Conservation (phyloP, 2,797 vertebrate species). For the Tangara arthus region DNA sequence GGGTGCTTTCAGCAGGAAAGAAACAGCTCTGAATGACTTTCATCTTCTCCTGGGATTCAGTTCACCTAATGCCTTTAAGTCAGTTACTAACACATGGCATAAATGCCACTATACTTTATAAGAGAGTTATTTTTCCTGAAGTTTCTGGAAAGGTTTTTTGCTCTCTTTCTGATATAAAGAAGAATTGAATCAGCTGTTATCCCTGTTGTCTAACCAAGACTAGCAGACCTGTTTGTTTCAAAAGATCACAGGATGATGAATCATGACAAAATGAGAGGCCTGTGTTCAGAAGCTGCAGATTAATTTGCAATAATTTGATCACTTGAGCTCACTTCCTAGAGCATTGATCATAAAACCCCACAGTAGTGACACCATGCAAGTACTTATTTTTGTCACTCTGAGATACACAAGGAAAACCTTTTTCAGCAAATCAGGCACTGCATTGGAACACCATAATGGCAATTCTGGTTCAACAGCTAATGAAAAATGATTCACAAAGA, state of each 20-base stretch:
- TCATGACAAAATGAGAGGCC: background rate
- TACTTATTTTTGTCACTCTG: background rate
- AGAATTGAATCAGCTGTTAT: background rate
- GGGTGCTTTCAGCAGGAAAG: background rate
- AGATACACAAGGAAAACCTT: background rate
- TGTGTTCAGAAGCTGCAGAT: background rate
- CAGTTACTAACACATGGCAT: background rate
- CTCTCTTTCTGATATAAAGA: background rate
- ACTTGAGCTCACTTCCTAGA: background rate
- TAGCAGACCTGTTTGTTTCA: background rate
- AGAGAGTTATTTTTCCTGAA: background rate
- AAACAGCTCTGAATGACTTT: background rate
- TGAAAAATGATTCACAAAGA: background rate
- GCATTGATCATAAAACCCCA: background rate
- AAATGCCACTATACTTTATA: background rate
- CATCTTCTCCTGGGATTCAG: background rate
- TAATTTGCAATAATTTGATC: slow-evolving; percentile 21
- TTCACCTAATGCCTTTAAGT: background rate
- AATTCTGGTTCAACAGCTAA: background rate
- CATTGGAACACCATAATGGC: background rate
- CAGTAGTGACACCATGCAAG: background rate
- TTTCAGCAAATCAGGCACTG: background rate
- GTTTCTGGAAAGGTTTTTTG: background rate
- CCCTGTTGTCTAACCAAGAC: background rate
- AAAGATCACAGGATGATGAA: background rate